Base-by-base conservation (phyloP, 64 coral and sea anemone species). In the Pachyseris speciosa region DNA sequence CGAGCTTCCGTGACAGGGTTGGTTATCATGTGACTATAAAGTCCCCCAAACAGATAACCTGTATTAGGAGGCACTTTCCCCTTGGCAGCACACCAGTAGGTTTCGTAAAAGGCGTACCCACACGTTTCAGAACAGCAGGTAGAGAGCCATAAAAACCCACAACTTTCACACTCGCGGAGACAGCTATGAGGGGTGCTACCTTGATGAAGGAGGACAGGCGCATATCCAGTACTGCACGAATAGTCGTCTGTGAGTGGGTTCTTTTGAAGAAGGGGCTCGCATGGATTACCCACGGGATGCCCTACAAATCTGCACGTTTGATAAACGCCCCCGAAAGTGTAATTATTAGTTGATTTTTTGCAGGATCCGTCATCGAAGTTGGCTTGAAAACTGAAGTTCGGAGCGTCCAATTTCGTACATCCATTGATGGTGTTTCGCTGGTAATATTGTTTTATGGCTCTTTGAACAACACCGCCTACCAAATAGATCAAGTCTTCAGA, bases 351-450 rank as follows among this genome's bases (percentile, higher is more conserved):
- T 9, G 84, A 48, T 11, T 69, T 83, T 30, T 95, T 70, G 77
- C 96, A 98, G 17, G 96, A 98, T 55, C 92, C 51, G 75, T 98
- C 96, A 44, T 98, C 96, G 29, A 95, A 40, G 53, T 94, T 89
- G 2, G 96, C 92, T 86, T 98, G 96, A 63, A 98, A 98, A 53
- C 92, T 98, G 49, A 98, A 98, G 41, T 98, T 94, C 7, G 92
- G 96, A 31, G 96, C 94, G 31, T 78, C 85, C 34, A 86, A 75
- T 45, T 95, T 75, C 2, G 34, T 98, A 47, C 96, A 98, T 39
- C 96, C 96, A 75, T 91, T 98, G 34, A 98, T 75, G 7, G 63
- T 77, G 81, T 98, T 98, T 29, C 92, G 89, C 5, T 92, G 87
- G 39, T 94, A 98, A 64, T 98, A 98, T 39, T 36, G 33, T 28